Percentiles rank a stretch among this genome's conserved stretches.
These are phyloP conservation scores for Falco punctatus DNA, from an alignment of 2,113 vertebrate species.

Conservation along the genomic window DNA sequence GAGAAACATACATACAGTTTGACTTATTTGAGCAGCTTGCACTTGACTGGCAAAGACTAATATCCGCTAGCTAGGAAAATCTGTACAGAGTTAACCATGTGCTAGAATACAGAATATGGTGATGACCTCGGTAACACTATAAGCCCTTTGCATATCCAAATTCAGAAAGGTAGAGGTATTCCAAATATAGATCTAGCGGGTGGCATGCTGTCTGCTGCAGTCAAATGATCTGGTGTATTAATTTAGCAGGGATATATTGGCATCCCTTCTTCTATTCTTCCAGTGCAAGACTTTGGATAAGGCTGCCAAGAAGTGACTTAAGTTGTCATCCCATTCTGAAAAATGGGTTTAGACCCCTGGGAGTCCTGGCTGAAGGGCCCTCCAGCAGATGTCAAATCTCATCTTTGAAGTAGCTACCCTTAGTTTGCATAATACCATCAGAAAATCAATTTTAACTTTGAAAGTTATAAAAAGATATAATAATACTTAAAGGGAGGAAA, in stretches of 20 bases:
- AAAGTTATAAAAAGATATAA: background rate
- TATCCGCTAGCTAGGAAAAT: background rate
- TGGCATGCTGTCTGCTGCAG: background rate
- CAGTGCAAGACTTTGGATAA: background rate
- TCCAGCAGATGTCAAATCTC: background rate
- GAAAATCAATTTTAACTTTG: background rate
- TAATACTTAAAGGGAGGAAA: background rate
- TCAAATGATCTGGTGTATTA: background rate
- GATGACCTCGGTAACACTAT: background rate
- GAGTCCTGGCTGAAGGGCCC: background rate
- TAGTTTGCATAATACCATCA: background rate
- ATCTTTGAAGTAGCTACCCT: background rate
- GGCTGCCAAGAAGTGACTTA: background rate
- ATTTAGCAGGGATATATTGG: background rate
- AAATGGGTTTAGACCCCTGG: background rate
- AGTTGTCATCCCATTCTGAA: background rate
- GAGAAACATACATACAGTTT: background rate
- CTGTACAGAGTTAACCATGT: background rate
- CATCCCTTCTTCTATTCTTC: background rate
- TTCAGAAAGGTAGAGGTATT: background rate
- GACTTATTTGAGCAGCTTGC: background rate
- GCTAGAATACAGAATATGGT: background rate
- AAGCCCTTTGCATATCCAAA: background rate
- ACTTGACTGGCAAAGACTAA: background rate
- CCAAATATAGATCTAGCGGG: background rate